Evolutionary conservation across 1,140 invertebrate genomes (phyloP).

Genomic region (Zaprionus camerounensis): DNA sequence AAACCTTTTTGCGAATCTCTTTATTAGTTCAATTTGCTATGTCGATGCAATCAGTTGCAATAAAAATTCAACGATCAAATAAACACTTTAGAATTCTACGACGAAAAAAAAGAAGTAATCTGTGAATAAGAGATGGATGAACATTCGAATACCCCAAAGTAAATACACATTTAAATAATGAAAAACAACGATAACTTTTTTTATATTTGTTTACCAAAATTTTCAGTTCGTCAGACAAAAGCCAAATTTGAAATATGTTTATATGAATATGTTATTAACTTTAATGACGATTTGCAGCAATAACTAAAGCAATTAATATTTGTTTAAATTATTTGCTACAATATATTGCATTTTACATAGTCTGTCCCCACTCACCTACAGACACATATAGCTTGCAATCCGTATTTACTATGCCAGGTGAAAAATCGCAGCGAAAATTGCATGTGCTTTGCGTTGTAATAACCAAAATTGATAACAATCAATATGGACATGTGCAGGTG

Average conservation of each 20-base stretch:
- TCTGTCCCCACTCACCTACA: neutral
- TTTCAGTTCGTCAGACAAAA: neutral
- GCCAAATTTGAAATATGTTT: neutral
- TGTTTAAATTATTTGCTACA: neutral
- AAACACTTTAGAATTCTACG: constrained; percentile 25
- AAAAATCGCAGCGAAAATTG: constrained; percentile 76
- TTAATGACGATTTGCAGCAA: neutral
- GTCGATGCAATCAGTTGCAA: constrained; percentile 63
- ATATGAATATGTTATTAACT: constrained; percentile 1
- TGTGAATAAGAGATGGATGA: neutral
- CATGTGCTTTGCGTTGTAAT: constrained; percentile 72
- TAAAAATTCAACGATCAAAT: constrained; percentile 69
- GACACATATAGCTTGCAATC: neutral
- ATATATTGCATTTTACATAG: neutral
- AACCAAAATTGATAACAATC: constrained; percentile 81
- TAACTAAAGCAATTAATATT: constrained; percentile 5
- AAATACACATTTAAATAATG: neutral
- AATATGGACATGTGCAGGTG: constrained; percentile 72
- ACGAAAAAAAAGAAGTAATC: constrained; percentile 17
- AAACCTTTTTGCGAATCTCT: constrained; percentile 63
- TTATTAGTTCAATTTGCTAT: constrained; percentile 77
- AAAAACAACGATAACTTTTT: neutral
- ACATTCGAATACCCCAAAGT: neutral
- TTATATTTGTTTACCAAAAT: neutral
- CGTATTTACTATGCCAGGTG: constrained; percentile 23